Evolutionary conservation across 2,797 vertebrate genomes (phyloP).

Genomic region (Ceryle rudis): DNA sequence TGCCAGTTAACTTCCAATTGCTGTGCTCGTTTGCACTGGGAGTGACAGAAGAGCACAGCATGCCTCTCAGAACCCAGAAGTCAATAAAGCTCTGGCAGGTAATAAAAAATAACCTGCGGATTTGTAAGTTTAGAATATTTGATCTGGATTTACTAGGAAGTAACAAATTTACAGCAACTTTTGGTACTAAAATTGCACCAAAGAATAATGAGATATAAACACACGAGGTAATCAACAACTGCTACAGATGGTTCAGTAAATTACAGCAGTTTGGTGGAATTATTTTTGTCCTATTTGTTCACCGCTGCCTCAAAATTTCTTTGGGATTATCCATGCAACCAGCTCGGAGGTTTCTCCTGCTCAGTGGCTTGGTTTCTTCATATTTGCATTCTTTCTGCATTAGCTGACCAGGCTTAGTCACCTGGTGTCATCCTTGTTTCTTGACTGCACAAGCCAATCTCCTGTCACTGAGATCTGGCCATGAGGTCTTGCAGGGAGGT

Average conservation of each 20-base stretch:
- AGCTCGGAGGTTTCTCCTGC: neutral
- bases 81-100: neutral
- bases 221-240: neutral
- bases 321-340: neutral
- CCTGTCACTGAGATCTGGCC: neutral
- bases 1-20: neutral
- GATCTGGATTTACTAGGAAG: neutral
- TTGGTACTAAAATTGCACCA: neutral
- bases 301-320: neutral
- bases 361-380: neutral
- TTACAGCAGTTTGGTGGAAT: neutral
- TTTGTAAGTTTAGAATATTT: neutral
- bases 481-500: neutral
- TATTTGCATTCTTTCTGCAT: conserved; percentile 40
- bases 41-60: neutral
- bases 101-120: neutral
- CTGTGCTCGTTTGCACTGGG: neutral
- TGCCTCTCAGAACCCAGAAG: neutral
- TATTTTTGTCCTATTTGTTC: neutral
- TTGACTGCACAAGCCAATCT: conserved; percentile 18
- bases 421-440: neutral
- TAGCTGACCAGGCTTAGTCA: conserved; percentile 34
- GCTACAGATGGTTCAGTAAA: neutral
- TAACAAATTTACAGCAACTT: neutral
- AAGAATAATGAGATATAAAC: neutral